Conservation (phyloP, 2,113 vertebrate species). For the Oreocharis arfaki region DNA sequence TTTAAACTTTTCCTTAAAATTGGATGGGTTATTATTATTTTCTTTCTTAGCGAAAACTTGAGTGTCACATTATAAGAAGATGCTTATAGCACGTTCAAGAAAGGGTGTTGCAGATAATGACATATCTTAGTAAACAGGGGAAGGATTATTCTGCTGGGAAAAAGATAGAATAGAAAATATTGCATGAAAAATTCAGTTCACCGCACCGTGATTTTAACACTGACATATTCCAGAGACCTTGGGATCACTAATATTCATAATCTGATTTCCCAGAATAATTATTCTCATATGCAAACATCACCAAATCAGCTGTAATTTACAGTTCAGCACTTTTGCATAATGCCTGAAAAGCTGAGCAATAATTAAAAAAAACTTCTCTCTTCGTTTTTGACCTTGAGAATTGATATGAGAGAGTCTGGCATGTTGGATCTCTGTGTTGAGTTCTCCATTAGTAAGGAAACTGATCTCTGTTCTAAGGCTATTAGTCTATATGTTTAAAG, state of each 20-base stretch:
- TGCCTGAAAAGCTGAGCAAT: not conserved
- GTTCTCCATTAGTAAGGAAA: not conserved
- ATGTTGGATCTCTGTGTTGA: not conserved
- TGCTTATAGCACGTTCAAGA: not conserved
- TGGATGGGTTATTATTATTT: not conserved
- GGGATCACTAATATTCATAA: conserved; percentile 23
- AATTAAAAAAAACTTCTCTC: not conserved
- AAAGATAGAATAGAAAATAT: not conserved
- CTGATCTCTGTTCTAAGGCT: not conserved
- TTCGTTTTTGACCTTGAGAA: not conserved
- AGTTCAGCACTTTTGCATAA: conserved; percentile 2
- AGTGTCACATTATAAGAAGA: not conserved
- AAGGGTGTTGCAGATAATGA: not conserved
- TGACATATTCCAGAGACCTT: not conserved
- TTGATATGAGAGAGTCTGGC: not conserved
- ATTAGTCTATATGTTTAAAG: not conserved
- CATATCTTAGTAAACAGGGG: not conserved
- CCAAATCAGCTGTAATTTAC: not conserved
- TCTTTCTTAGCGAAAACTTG: not conserved
- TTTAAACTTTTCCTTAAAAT: not conserved
- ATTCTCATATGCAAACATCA: not conserved
- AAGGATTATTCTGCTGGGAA: not conserved
- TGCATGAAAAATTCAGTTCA: not conserved
- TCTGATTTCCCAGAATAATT: conserved; percentile 34
- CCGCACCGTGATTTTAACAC: not conserved